phyloP scores from a whole-genome alignment of 2,113 vertebrate genomes.

The Ammodytes dubius region DNA sequence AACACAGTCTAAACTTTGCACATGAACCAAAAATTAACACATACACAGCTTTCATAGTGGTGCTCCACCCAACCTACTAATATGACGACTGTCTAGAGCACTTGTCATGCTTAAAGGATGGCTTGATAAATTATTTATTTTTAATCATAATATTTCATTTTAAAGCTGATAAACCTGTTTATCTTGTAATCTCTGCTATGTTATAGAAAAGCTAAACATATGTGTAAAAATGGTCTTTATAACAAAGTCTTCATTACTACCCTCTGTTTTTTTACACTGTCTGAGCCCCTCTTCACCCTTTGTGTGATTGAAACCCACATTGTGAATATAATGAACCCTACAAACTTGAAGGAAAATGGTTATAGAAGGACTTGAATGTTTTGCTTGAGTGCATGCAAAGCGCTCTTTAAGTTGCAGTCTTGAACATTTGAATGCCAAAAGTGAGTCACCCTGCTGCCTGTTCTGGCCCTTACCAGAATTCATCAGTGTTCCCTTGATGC shows the following conservation, averaged over 20 bases:
- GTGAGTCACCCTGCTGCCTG: slow-evolving; percentile 75
- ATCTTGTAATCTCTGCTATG: not conserved
- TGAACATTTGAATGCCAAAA: slow-evolving; percentile 63
- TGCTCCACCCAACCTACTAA: slow-evolving; percentile 16
- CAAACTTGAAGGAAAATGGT: slow-evolving; percentile 23
- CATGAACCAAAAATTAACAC: slow-evolving; percentile 17
- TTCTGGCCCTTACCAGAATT: slow-evolving; percentile 65
- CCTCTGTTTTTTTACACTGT: not conserved
- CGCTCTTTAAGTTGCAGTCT: slow-evolving; percentile 46
- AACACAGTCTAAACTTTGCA: not conserved
- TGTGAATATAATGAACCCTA: slow-evolving; percentile 15
- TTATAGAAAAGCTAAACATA: slow-evolving; percentile 15
- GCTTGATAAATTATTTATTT: slow-evolving; percentile 15
- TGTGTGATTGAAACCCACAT: not conserved
- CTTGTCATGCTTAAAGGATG: slow-evolving; percentile 5
- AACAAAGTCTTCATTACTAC: slow-evolving; percentile 8
- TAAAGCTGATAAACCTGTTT: not conserved
- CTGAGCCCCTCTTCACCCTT: not conserved
- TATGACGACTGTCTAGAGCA: slow-evolving; percentile 10
- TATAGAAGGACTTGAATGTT: slow-evolving; percentile 45
- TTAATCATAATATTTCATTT: slow-evolving; percentile 12
- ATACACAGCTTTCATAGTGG: slow-evolving; percentile 12
- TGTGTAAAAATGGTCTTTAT: not conserved
- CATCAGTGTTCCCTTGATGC: slow-evolving; percentile 72
- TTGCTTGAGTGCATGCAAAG: slow-evolving; percentile 53